A percentile compares a stretch with the other conserved stretches of the same genome.
Evolutionary conservation across 2,113 vertebrate species (phyloP).

Genomic region (Amblyopsis rosae): DNA sequence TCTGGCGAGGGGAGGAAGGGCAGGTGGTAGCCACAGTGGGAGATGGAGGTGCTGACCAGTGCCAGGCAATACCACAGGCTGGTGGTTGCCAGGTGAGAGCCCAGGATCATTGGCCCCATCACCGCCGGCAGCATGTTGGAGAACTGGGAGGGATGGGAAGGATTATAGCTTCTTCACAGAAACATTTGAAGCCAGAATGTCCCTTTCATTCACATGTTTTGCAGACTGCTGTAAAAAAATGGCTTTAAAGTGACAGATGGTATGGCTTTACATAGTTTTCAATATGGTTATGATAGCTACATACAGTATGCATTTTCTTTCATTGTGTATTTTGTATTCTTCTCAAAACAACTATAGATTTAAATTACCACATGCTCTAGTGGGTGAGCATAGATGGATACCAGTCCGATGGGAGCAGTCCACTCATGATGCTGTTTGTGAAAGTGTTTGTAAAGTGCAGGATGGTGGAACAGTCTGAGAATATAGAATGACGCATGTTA

Average conservation of each 20-base stretch:
- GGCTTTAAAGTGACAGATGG: too few species aligned
- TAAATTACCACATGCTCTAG: slow-evolving; percentile 85
- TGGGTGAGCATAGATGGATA: slow-evolving; percentile 87
- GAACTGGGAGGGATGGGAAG: slow-evolving; percentile 63
- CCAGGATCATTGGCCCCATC: slow-evolving; percentile 81
- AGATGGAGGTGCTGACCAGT: slow-evolving; percentile 82
- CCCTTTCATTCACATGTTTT: too few species aligned
- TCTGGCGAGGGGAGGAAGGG: slow-evolving; percentile 92
- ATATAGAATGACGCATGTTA: not conserved
- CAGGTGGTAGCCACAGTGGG: slow-evolving; percentile 94
- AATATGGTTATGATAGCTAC: too few species aligned
- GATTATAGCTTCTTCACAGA: not conserved
- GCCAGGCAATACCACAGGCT: slow-evolving; percentile 84
- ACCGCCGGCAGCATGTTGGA: slow-evolving; percentile 86
- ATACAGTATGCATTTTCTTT: too few species aligned
- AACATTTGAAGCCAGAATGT: too few species aligned
- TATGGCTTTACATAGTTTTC: too few species aligned
- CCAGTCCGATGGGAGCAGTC: slow-evolving; percentile 88
- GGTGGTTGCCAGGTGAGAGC: slow-evolving; percentile 84
- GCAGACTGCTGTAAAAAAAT: too few species aligned
- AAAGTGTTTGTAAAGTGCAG: slow-evolving; percentile 83
- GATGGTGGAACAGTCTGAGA: slow-evolving; percentile 86
- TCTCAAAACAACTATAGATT: not conserved
- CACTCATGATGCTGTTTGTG: slow-evolving; percentile 96
- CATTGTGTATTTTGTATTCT: not conserved